phyloP scores from a whole-genome alignment of 2,797 vertebrate genomes.

The Tenualosa thibaudeaui region DNA sequence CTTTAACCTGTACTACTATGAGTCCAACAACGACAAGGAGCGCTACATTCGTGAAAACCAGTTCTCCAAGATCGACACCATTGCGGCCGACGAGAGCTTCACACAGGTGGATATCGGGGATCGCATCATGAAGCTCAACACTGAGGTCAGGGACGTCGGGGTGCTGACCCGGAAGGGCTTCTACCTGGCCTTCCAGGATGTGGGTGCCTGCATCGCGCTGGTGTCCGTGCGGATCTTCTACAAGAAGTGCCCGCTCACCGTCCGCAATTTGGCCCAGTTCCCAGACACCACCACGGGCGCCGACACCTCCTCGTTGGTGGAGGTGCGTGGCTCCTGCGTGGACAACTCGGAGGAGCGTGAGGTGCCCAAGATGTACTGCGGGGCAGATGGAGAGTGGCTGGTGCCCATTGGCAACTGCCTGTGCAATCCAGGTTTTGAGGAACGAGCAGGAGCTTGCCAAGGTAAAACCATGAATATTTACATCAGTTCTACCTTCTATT shows the following conservation, averaged over 20 bases:
- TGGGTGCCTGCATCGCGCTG: slow-evolving; percentile 95
- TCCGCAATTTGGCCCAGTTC: slow-evolving; percentile 94
- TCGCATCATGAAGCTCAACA: slow-evolving; percentile 98
- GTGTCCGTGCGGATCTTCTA: slow-evolving; percentile 97
- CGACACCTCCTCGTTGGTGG: slow-evolving; percentile 94
- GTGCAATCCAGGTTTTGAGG: slow-evolving; percentile 91
- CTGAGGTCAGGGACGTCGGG: slow-evolving; percentile 92
- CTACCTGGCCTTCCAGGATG: slow-evolving; percentile 98
- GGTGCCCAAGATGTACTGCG: slow-evolving; percentile 99
- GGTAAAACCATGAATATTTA: slow-evolving; percentile 73
- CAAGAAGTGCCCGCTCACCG: slow-evolving; percentile 93
- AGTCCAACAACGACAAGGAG: slow-evolving; percentile 95
- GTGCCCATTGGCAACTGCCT: slow-evolving; percentile 97
- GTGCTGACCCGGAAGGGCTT: slow-evolving; percentile 91
- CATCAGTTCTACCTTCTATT: neutral
- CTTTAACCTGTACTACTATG: slow-evolving; percentile 98
- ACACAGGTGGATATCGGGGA: slow-evolving; percentile 98
- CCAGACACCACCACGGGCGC: slow-evolving; percentile 96
- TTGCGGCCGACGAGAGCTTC: slow-evolving; percentile 98
- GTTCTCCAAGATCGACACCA: slow-evolving; percentile 96
- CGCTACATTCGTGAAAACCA: slow-evolving; percentile 93
- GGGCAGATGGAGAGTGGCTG: slow-evolving; percentile 97
- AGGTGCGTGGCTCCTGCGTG: slow-evolving; percentile 97
- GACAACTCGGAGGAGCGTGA: slow-evolving; percentile 96
- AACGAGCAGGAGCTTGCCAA: slow-evolving; percentile 88